Percentiles rank a stretch among this genome's conserved stretches.
Conservation (phyloP, 92 coral and sea anemone species). For the Siderastrea siderea region DNA sequence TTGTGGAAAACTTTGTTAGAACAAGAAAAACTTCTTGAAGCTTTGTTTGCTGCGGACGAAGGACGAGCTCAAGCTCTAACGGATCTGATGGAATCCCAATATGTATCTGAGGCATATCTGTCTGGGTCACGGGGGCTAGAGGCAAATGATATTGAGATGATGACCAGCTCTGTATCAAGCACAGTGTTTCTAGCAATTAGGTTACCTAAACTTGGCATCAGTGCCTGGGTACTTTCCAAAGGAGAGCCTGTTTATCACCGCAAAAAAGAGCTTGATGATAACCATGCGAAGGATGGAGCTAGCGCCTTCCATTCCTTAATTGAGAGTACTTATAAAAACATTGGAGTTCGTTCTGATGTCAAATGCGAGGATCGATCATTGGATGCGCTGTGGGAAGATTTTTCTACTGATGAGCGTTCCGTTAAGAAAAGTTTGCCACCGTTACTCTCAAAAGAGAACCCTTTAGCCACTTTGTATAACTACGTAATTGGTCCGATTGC, state of each 20-base stretch:
- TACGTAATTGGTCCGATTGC: not conserved
- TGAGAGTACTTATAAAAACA: not conserved
- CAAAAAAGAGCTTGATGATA: not conserved
- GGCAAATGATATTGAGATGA: not conserved
- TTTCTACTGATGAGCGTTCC: not conserved
- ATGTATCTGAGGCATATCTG: not conserved
- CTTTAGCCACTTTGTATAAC: not conserved
- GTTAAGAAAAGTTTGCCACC: not conserved
- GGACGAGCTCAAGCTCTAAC: constrained; percentile 28
- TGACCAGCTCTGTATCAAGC: not conserved
- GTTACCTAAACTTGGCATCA: not conserved
- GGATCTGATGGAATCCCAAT: constrained; percentile 15
- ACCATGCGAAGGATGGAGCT: not conserved
- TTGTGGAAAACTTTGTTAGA: not conserved
- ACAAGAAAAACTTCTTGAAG: not conserved
- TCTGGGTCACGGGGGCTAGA: not conserved
- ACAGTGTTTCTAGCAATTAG: not conserved
- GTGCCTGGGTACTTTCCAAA: constrained; percentile 3
- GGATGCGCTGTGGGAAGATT: not conserved
- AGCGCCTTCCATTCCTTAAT: not conserved
- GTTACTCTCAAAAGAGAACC: not conserved
- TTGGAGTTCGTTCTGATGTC: not conserved
- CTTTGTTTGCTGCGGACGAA: not conserved
- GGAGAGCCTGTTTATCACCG: not conserved
- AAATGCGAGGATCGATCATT: not conserved